These are phyloP conservation scores for Ochropleura leucogaster DNA, from an alignment of 2,888 invertebrate genomes.

Conservation along the genomic window DNA sequence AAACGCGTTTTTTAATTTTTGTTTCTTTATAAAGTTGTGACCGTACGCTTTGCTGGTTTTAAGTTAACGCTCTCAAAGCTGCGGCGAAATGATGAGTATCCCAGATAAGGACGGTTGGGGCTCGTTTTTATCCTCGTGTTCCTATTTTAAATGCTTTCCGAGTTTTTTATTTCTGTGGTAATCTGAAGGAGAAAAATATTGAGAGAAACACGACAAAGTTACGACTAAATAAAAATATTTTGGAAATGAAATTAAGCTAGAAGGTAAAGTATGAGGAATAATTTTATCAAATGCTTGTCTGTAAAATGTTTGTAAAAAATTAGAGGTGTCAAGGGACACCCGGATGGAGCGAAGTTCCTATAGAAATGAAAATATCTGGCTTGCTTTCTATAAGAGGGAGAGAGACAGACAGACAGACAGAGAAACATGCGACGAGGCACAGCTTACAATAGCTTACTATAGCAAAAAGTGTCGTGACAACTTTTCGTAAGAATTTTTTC, in stretches of 20 bases:
- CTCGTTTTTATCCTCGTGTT: conserved; percentile 51
- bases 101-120: conserved; percentile 47
- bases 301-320: no score
- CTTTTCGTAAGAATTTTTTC: no score
- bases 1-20: neutral
- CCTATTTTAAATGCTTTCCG: conserved; percentile 41
- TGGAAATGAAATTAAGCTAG: neutral
- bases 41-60: conserved; percentile 44
- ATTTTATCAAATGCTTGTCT: no score
- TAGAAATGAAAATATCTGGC: no score
- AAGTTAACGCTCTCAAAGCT: conserved; percentile 55
- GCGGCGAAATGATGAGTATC: conserved; percentile 59
- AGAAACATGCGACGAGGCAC: no score
- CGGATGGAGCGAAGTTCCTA: no score
- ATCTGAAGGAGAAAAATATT: conserved; percentile 30
- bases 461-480: no score
- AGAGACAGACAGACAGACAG: no score
- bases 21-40: conserved; percentile 41
- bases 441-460: no score
- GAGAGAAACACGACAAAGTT: neutral
- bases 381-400: no score
- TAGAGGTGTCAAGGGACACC: no score
- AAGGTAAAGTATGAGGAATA: neutral
- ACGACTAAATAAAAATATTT: neutral
- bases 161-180: conserved; percentile 40